These are phyloP conservation scores for Tupaia chinensis DNA, from an alignment of 2,113 vertebrate genomes.

Conservation along the genomic window DNA sequence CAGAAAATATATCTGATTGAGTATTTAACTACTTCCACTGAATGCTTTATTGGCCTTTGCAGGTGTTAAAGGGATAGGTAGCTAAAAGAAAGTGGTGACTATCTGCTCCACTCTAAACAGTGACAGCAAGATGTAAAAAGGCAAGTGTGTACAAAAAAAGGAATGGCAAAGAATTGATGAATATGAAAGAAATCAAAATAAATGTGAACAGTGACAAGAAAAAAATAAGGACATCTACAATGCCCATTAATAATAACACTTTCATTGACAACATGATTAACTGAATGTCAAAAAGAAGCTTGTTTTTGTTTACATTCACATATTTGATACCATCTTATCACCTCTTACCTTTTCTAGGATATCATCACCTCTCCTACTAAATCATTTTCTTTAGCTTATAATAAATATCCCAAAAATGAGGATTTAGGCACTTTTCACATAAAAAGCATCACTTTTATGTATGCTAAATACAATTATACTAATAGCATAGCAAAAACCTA, in stretches of 20 bases:
- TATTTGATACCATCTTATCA: neutral
- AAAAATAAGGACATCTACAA: conserved; percentile 8
- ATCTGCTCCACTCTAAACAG: conserved; percentile 28
- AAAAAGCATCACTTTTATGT: neutral
- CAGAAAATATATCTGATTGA: conserved; percentile 20
- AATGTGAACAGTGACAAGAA: conserved; percentile 7
- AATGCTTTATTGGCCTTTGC: neutral
- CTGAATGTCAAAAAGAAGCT: conserved; percentile 19
- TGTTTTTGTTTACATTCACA: neutral
- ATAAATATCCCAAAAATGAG: neutral
- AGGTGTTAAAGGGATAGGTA: conserved; percentile 23
- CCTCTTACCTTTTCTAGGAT: conserved; percentile 23
- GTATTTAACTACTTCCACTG: conserved; percentile 44
- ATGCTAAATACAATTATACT: neutral
- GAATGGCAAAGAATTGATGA: neutral
- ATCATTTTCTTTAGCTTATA: conserved; percentile 3
- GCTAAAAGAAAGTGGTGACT: conserved; percentile 23
- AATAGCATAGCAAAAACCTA: conserved; percentile 14
- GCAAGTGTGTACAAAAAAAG: neutral
- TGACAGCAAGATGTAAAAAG: neutral
- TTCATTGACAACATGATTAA: neutral
- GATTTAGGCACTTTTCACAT: neutral
- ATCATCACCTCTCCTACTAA: neutral
- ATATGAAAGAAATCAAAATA: conserved; percentile 9
- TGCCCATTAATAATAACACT: neutral